Base-by-base conservation (phyloP, 2,113 vertebrate genomes). In the Mugil cephalus region DNA sequence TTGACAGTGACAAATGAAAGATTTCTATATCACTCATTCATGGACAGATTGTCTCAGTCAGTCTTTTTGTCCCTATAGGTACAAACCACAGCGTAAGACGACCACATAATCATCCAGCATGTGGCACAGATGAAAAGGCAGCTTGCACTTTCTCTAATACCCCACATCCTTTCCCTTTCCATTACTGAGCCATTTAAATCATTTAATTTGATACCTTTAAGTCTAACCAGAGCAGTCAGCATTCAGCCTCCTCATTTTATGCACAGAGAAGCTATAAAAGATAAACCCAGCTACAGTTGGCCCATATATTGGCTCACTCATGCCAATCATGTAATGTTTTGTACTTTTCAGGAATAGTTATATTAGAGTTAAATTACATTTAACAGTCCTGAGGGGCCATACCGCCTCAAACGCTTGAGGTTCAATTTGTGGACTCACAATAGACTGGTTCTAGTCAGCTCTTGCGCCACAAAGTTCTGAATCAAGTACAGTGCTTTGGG, bases 171-270 rank as follows among this genome's bases (percentile, higher is more conserved):
- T 42, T 52, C 51, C 12, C 18, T 52, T 73, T 15, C 19, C 38
- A 34, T 66, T 48, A 53, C 15, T 1, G 53, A 10, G 36, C 18
- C 59, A 61, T 67, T 55, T 61, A 42, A 55, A 54, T 47, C 21
- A n/a, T 67, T 77, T 67, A n/a, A 61, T 72, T 77, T 61, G 47
- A 59, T 45, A 30, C 46, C 43, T 35, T 6, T 19, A 59, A 39
- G n/a, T 59, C 52, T 1, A 36, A 53, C 7, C 46, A 45, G 62
- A 50, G 59, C 56, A 52, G 67, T 48, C 15, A 7, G 72, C 40
- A 15, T 34, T 0, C 10, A 66, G 55, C 47, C 5, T 30, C 24
- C 24, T 30, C 24, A 14, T 21, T 36, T 21, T 21, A 12, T 11
- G 59, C 59, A 13, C 8, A 65, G 5, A 66, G 70, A 42, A 45